Base-by-base conservation (phyloP, 2,797 vertebrate species). In the Synaphobranchus kaupii region DNA sequence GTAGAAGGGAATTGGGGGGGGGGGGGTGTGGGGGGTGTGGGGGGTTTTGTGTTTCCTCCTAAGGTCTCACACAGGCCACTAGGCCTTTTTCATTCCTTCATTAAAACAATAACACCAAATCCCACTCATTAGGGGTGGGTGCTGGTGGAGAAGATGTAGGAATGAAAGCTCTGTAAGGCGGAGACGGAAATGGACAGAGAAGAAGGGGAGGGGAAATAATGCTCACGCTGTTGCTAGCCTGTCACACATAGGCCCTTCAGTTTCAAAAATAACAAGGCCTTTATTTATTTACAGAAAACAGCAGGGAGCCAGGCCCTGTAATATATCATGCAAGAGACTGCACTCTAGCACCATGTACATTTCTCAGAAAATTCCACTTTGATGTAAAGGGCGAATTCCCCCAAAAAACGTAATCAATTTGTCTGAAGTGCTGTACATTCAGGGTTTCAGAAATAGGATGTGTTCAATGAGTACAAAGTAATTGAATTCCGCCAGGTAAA, bases 211-310 rank as follows among this genome's bases (percentile, higher is more conserved):
- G 20, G 71, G 71, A 86, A 86, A 86, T 83, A 84, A 86, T 83
- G 85, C 88, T 86, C 6, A 34, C 48, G 56, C 81, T 86, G 81
- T 80, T 86, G 25, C 31, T 47, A 50, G 60, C 66, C 31, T 20
- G 85, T 80, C 66, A 82, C 66, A 82, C 87, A 86, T 76, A 34
- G 83, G 82, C 71, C 73, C 87, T 78, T 68, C 81, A 48, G 81
- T 39, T 52, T 88, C 54, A 63, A 88, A 88, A 88, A 80, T 48
- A 83, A 83, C 44, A 71, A 87, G 80, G 50, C 58, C 34, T 80
- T 87, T 87, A 87, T 78, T 86, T 86, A 86, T 87, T 83, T 87
- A 87, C 78, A 87, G 86, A 83, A 87, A 66, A 83, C 86, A 83
- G 86, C 63, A n/a, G 58, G 25, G 86, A 63, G 44, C n/a, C 78